Percentiles rank a stretch among this genome's conserved stretches.
Evolutionary conservation across 2,888 invertebrate species (phyloP).

Genomic region (Anarsia innoxiella): DNA sequence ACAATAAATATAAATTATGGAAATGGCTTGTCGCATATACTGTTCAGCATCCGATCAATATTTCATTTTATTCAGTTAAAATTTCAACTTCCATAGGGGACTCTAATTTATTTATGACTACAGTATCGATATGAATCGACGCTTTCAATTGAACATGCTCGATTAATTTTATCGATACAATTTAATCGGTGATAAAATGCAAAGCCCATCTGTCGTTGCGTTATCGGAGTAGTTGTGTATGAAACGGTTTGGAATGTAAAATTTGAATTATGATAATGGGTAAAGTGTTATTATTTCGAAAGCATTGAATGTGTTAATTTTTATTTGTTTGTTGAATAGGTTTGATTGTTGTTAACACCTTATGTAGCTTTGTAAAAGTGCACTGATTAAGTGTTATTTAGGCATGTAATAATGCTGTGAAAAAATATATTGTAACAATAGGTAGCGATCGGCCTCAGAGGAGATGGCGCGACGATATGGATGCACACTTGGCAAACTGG

Average conservation of each 20-base stretch:
- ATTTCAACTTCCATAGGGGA: constrained; percentile 11
- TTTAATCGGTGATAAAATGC: constrained; percentile 27
- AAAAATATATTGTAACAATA: too few relatives aligned
- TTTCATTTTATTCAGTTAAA: constrained; percentile 12
- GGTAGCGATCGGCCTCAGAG: too few relatives aligned
- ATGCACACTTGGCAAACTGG: too few relatives aligned
- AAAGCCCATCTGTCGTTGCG: constrained; percentile 39
- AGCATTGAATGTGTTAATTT: not conserved
- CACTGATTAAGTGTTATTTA: too few relatives aligned
- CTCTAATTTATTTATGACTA: constrained; percentile 21
- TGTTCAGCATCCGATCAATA: constrained; percentile 1
- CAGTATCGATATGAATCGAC: constrained; percentile 23
- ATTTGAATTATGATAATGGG: constrained; percentile 28
- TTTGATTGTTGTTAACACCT: too few relatives aligned
- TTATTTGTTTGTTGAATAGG: constrained; percentile 1
- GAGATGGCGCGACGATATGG: too few relatives aligned
- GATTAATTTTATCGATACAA: constrained; percentile 35
- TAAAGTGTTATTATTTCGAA: constrained; percentile 5
- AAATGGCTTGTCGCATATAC: constrained; percentile 1
- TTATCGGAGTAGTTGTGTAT: constrained; percentile 16
- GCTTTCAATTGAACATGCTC: constrained; percentile 29
- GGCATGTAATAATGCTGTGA: too few relatives aligned
- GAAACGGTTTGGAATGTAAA: constrained; percentile 23
- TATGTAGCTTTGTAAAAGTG: too few relatives aligned
- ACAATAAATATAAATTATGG: constrained; percentile 4